phyloP scores from a whole-genome alignment of 2,888 invertebrate genomes.

The Malthinus flaveolus region DNA sequence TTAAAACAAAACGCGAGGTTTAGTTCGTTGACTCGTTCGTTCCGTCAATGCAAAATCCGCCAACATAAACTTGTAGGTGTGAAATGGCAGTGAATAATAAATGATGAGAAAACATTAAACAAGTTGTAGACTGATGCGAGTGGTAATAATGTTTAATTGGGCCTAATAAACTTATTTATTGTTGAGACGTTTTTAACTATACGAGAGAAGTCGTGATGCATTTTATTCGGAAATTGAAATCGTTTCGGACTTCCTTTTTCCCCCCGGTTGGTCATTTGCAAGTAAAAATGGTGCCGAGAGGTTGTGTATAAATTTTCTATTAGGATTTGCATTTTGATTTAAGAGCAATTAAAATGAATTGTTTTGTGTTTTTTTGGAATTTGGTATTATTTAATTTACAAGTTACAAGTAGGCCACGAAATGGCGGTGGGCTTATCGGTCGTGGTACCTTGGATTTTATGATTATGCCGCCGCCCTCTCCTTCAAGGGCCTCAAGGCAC shows the following conservation, averaged over 20 bases:
- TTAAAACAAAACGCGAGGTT: neutral
- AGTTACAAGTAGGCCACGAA: no score
- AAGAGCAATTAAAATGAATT: no score
- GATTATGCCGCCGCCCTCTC: no score
- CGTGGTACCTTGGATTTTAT: no score
- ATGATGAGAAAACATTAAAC: constrained; percentile 14
- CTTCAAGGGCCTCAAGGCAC: no score
- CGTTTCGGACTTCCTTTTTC: neutral
- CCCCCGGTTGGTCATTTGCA: neutral
- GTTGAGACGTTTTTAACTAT: neutral
- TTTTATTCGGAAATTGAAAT: neutral
- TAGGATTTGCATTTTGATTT: no score
- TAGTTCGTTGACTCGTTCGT: constrained; percentile 9
- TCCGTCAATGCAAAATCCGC: constrained; percentile 9
- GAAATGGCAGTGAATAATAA: constrained; percentile 13
- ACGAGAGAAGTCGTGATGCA: neutral
- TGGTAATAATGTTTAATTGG: constrained; percentile 8
- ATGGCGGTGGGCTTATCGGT: no score
- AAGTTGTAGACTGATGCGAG: constrained; percentile 1
- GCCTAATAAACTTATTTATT: neutral
- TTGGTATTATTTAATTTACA: no score
- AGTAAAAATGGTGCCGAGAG: no score
- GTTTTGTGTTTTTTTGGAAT: no score
- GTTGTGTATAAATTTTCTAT: no score
- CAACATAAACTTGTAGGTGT: constrained; percentile 13